Base-by-base conservation (phyloP, 2,797 vertebrate genomes). In the Sus cebifrons region DNA sequence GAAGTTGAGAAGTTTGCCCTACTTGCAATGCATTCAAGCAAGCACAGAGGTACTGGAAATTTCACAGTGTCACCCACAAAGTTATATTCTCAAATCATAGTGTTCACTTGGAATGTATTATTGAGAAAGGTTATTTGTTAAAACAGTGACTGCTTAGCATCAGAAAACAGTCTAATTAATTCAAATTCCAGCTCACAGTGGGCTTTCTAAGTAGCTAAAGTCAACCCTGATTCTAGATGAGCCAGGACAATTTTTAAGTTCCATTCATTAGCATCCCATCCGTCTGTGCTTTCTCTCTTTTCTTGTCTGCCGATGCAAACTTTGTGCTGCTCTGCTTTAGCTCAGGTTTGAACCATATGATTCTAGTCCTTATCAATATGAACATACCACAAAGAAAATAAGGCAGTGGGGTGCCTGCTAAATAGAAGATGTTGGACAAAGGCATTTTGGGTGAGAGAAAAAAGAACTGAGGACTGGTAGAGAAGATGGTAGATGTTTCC, bases 211-310 rank as follows among this genome's bases (percentile, higher is more conserved):
- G 49, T 68, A 90, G 62, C 25, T n/a, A 67, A 58, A 77, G 29
- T 74, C 75, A 44, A 25, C 20, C 74, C 65, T n/a, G 71, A 71
- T 83, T 79, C 89, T 77, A 54, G 74, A 90, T 52, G 86, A 78
- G 21, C 21, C n/a, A 23, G 14, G 11, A 21, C 18, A 17, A 10
- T 27, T 65, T 74, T 81, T 68, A 89, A 67, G 58, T 83, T 40
- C 18, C 10, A 6, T 56, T 71, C 62, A 23, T 64, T 52, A 92
- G 36, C 73, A 71, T 27, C 14, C 32, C 65, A 81, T n/a, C 18
- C 16, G 16, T 88, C 73, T 13, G 0, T 29, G 40, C 8, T 18
- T 77, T 75, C 40, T 67, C 18, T 86, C 81, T 5, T 54, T 87
- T 29, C 40, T 56, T 49, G 29, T 78, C 92, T 11, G 5, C 54